Evolutionary conservation across 2,797 vertebrate genomes (phyloP).

Genomic region (Chanos chanos): DNA sequence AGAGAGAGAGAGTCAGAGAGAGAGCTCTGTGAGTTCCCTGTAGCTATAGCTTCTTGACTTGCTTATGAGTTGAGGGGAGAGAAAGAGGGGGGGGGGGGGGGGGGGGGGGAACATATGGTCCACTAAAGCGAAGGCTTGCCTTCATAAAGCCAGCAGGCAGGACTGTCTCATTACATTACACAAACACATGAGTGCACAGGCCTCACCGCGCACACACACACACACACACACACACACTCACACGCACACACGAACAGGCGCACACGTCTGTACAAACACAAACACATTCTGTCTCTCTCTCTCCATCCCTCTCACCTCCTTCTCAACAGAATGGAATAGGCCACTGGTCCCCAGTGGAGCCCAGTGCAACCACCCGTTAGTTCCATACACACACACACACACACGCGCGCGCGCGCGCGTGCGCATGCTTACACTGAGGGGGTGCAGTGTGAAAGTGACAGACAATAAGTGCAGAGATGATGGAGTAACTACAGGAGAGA

Average conservation of each 20-base stretch:
- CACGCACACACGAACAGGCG: too few species aligned
- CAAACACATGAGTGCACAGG: constrained; percentile 71
- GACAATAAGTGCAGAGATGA: too few species aligned
- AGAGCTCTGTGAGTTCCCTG: constrained; percentile 65
- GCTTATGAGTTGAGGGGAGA: constrained; percentile 69
- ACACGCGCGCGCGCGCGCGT: constrained; percentile 32
- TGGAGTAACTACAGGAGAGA: too few species aligned
- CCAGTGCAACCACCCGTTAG: constrained; percentile 53
- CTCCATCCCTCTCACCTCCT: too few species aligned
- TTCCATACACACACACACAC: constrained; percentile 63
- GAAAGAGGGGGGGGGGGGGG: constrained; percentile 47
- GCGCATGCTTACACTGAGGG: background rate
- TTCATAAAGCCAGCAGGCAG: constrained; percentile 68
- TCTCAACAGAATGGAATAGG: constrained; percentile 57
- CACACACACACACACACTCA: too few species aligned
- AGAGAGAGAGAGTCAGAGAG: constrained; percentile 53
- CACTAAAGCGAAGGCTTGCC: constrained; percentile 80
- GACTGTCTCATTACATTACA: constrained; percentile 75
- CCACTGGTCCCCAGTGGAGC: constrained; percentile 1
- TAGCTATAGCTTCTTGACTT: constrained; percentile 75
- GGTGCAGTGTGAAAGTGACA: constrained; percentile 1
- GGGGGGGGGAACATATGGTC: constrained; percentile 76
- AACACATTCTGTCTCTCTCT: too few species aligned
- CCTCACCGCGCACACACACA: constrained; percentile 31
- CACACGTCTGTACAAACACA: too few species aligned